Evolutionary conservation across 64 coral and sea anemone species (phyloP), one percentile per base, ranked within the genome.

Genomic region (Montipora capricornis): DNA sequence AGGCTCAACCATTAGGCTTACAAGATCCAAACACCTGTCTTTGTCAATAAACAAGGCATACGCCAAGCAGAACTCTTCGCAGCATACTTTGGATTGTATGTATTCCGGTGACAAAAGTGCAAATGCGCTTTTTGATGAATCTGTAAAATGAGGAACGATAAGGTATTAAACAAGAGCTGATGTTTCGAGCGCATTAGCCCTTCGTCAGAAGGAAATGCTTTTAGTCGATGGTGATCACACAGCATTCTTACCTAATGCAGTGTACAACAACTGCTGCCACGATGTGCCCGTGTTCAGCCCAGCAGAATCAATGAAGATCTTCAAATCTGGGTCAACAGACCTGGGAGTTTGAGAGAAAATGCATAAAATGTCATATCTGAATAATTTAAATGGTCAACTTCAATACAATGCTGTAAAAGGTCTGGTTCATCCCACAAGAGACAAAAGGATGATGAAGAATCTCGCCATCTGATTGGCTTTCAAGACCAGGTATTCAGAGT

Each of bases 241-340:
- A 57, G 53, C 53, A 46, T 0, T 20, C 14, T 62, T 94, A 99
- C 98, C 98, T 47, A 99, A 74, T 57, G 98, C 95, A 47, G 84
- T 78, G 69, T 96, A 99, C 5, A 99, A 83, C 4, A 81, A 47
- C 80, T 99, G 95, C 64, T 99, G 98, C 98, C 98, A 99, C 6
- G 95, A 94, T 26, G 89, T 76, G 1, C 98, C 98, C 12, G 98
- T 93, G 74, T 87, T 96, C 47, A 99, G 47, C n/a, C 87, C 98
- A 46, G 92, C 60, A 51, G 98, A 91, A 89, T 99, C 95, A 87
- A 99, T 99, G 80, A 96, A 99, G 19, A 99, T 95, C 44, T 90
- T 94, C 22, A 99, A 88, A 13, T 59, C 70, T 47, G 92, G 88
- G 80, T 94, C 92, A 67, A 87, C 22, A 49, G 62, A 77, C 75